Percentiles rank a stretch among this genome's conserved stretches.
phyloP scores from a whole-genome alignment of 2,888 invertebrate genomes.

The Papilio gigon region DNA sequence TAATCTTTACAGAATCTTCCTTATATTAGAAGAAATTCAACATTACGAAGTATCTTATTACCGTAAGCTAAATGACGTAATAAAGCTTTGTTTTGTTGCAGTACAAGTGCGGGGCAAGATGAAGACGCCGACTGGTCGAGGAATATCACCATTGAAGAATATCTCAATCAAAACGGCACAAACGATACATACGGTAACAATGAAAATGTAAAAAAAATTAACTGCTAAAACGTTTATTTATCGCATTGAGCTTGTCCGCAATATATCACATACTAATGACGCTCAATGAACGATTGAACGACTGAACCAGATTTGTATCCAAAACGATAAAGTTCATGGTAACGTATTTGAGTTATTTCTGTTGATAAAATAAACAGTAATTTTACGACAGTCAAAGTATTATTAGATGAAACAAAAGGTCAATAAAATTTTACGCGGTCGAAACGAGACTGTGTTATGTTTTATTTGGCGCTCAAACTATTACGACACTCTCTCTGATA shows the following conservation, averaged over 20 bases:
- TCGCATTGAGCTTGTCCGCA: neutral
- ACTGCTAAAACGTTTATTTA: neutral
- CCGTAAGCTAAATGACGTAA: neutral
- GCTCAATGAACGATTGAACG: neutral
- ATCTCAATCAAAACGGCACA: constrained; percentile 60
- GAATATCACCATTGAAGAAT: constrained; percentile 64
- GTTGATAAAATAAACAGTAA: constrained; percentile 14
- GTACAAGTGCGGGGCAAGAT: constrained; percentile 68
- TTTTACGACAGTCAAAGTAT: constrained; percentile 15
- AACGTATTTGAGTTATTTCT: constrained; percentile 29
- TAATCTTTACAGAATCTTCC: neutral
- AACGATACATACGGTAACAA: constrained; percentile 66
- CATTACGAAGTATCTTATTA: too few species aligned
- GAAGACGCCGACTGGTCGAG: constrained; percentile 75
- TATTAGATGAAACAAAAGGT: constrained; percentile 25
- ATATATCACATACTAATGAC: constrained; percentile 4
- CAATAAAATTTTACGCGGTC: constrained; percentile 15
- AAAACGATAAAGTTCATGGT: constrained; percentile 21
- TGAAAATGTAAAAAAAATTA: neutral
- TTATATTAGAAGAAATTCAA: neutral
- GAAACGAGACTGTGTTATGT: constrained; percentile 8
- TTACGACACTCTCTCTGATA: neutral
- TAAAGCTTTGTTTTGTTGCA: constrained; percentile 58
- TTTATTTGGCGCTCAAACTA: constrained; percentile 16
- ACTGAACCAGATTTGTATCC: neutral